These are phyloP conservation scores for Pollimyrus isidori DNA, from an alignment of 2,113 vertebrate species.

Conservation along the genomic window DNA sequence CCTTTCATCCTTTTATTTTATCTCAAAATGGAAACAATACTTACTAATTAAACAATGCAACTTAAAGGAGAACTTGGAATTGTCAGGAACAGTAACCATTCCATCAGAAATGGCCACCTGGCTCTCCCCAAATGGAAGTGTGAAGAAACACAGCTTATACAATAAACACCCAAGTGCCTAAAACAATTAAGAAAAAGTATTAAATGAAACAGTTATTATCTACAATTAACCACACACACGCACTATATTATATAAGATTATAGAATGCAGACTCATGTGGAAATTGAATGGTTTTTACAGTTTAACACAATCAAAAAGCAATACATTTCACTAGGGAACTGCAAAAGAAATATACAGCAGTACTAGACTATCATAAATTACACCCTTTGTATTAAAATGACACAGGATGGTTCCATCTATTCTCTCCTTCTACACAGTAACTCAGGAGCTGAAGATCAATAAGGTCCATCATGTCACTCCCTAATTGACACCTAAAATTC, in stretches of 20 bases:
- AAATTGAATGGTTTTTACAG: too few relatives aligned
- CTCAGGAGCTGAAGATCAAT: neutral
- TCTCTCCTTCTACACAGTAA: neutral
- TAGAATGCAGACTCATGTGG: too few relatives aligned
- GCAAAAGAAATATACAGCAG: neutral
- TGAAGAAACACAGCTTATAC: conserved; percentile 98
- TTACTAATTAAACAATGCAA: conserved; percentile 91
- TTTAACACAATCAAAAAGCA: neutral
- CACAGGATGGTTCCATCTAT: neutral
- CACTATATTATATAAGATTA: too few relatives aligned
- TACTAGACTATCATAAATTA: neutral
- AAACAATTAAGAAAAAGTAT: conserved; percentile 21
- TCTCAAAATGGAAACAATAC: neutral
- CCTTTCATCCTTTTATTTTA: neutral
- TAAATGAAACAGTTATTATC: neutral
- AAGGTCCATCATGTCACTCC: neutral
- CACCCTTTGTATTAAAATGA: neutral
- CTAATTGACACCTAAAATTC: neutral
- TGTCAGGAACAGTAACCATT: conserved; percentile 86
- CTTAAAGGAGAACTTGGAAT: conserved; percentile 80
- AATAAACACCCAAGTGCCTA: conserved; percentile 97
- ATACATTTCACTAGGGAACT: neutral
- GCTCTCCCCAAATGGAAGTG: conserved; percentile 95
- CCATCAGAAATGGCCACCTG: conserved; percentile 97
- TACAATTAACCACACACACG: neutral